A percentile compares a stretch with the other conserved stretches of the same genome.
These are phyloP conservation scores for Takifugu rubripes DNA, from an alignment of 2,797 vertebrate genomes.

Conservation along the genomic window DNA sequence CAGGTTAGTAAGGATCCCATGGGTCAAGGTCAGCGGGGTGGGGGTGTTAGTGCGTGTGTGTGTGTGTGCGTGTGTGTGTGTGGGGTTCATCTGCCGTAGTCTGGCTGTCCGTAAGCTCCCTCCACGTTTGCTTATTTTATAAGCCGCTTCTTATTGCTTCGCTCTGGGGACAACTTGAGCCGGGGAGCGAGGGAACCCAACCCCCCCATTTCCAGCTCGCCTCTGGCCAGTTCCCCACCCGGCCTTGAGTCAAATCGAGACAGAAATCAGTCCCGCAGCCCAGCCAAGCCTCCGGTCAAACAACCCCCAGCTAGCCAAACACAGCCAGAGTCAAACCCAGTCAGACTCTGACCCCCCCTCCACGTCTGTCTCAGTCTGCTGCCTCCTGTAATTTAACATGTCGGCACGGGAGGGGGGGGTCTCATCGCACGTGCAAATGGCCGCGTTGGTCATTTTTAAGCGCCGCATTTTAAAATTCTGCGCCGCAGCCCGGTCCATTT, in stretches of 20 bases:
- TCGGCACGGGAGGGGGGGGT: conserved; percentile 34
- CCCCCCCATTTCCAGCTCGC: conserved; percentile 40
- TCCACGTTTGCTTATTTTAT: conserved; percentile 74
- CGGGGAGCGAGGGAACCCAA: conserved; percentile 30
- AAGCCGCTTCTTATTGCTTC: conserved; percentile 69
- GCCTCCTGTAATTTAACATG: conserved; percentile 73
- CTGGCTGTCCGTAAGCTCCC: conserved; percentile 45
- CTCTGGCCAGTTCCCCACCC: conserved; percentile 52
- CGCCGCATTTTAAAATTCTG: not conserved
- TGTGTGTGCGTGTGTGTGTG: conserved; percentile 30
- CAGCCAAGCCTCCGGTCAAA: conserved; percentile 48
- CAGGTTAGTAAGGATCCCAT: conserved; percentile 73
- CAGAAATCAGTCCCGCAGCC: conserved; percentile 64
- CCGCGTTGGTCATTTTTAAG: conserved; percentile 10
- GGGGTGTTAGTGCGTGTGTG: conserved; percentile 19
- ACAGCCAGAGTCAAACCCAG: conserved; percentile 44
- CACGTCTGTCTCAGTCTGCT: conserved; percentile 70
- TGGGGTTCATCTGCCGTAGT: conserved; percentile 24
- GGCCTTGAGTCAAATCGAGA: conserved; percentile 58
- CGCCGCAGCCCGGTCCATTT: conserved; percentile 14
- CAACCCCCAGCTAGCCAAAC: conserved; percentile 35
- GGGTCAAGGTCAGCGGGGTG: conserved; percentile 81
- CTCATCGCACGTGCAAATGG: conserved; percentile 41
- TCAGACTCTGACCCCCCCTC: conserved; percentile 60
- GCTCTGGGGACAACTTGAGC: conserved; percentile 52